Conservation (phyloP, 2,797 vertebrate species). For the Squalus acanthias region DNA sequence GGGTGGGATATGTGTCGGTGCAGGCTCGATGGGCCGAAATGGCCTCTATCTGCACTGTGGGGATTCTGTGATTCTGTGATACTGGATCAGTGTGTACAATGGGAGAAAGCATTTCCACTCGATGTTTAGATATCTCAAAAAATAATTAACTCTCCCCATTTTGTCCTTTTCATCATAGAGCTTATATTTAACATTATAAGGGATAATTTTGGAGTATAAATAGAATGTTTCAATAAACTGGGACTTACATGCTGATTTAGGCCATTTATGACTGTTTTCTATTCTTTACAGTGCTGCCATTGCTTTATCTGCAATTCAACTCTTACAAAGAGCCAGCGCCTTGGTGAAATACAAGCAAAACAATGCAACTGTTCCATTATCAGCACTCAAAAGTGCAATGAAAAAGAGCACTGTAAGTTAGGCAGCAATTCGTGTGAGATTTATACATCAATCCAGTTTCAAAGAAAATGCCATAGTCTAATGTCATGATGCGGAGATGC, state of each 20-base stretch:
- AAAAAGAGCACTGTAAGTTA: neutral
- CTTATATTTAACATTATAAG: neutral
- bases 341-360: conserved; percentile 44
- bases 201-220: neutral
- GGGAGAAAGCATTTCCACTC: neutral
- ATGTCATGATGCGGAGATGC: neutral
- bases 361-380: conserved; percentile 2
- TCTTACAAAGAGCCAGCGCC: conserved; percentile 70
- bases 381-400: conserved; percentile 37
- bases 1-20: too few species aligned
- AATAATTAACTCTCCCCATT: neutral
- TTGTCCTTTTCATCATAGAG: neutral
- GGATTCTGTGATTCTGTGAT: neutral
- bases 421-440: too few species aligned
- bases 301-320: conserved; percentile 66
- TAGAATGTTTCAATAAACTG: neutral
- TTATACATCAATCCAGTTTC: neutral
- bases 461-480: neutral
- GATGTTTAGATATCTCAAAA: neutral
- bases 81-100: neutral
- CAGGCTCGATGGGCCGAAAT: too few species aligned
- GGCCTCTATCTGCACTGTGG: too few species aligned
- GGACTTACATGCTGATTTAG: neutral
- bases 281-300: conserved; percentile 62
- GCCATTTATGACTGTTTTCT: neutral